Evolutionary conservation across 2,113 vertebrate genomes (phyloP).

Genomic region (Chionodraco myersi): DNA sequence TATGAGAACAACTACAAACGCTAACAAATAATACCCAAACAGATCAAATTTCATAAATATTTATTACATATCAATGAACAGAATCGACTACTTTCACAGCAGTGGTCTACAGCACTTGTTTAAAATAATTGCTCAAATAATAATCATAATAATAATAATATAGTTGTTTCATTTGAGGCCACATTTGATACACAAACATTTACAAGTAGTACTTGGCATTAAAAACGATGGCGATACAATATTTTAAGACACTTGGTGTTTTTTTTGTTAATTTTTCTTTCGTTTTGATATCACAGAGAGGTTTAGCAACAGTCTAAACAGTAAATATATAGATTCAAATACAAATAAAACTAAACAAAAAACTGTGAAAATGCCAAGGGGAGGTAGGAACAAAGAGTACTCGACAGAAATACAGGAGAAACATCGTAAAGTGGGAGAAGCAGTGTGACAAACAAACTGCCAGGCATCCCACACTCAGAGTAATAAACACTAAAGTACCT

Average conservation of each 20-base stretch:
- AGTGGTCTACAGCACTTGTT: slow-evolving; percentile 88
- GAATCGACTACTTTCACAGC: slow-evolving; percentile 88
- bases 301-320: slow-evolving; percentile 88
- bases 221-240: slow-evolving; percentile 92
- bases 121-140: slow-evolving; percentile 85
- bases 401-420: slow-evolving; percentile 58
- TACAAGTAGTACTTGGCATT: slow-evolving; percentile 91
- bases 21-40: not conserved
- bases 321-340: slow-evolving; percentile 86
- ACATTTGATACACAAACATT: slow-evolving; percentile 90
- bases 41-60: slow-evolving; percentile 88
- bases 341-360: slow-evolving; percentile 74
- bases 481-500: slow-evolving; percentile 71
- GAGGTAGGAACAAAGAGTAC: slow-evolving; percentile 74
- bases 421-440: slow-evolving; percentile 45
- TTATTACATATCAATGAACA: slow-evolving; percentile 91
- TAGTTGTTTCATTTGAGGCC: slow-evolving; percentile 88
- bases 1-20: too few species aligned
- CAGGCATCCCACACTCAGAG: slow-evolving; percentile 58
- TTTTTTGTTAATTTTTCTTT: slow-evolving; percentile 82
- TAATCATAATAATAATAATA: slow-evolving; percentile 73
- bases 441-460: slow-evolving; percentile 67
- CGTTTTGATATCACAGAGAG: slow-evolving; percentile 87
- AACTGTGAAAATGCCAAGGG: slow-evolving; percentile 61
- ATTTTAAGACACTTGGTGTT: slow-evolving; percentile 94